Base-by-base conservation (phyloP, 2,888 invertebrate genomes). In the Oeneis ivallda region DNA sequence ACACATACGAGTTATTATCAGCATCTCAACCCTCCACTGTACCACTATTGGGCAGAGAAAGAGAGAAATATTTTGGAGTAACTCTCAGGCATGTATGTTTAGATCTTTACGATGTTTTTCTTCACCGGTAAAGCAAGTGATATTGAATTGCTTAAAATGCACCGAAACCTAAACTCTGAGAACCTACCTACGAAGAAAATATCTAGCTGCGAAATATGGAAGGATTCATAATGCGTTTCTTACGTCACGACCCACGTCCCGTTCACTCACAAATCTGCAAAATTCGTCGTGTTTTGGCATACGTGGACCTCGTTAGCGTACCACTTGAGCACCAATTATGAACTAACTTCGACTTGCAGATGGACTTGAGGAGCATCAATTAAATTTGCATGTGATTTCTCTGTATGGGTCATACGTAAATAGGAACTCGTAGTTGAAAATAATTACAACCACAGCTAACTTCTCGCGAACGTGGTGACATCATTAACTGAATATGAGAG, bases 241-340 rank as follows among this genome's bases (percentile, higher is more conserved):
- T 71, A 69, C 50, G 67, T 71, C 68, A 66, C 68, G 68, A 70
- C 64, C 62, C 66, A 63, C 65, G 67, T 71, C 68, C 67, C 67
- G 66, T 70, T 71, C 70, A 68, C 68, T 70, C 68, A 72, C 70
- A 75, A 77, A 78, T 78, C 76, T 77, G 72, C 70, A 74, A 74
- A 74, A 76, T 76, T 75, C 75, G 74, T 75, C 79, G 81, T 85
- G 84, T 85, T 86, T 85, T 86, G 87, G 86, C 85, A 84, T 83
- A 79, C 76, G 73, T 73, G 76, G 75, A 74, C 76, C 86, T 89
- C 87, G 87, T 89, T 88, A 89, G 85, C 78, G 80, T 72, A 72
- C 78, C 80, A 83, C 85, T 85, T 77, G 78, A 77, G 72, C 75
- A 79, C 83, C 85, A 85, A 88, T 89, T 89, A 87, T 83, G 76